phyloP scores from a whole-genome alignment of 2,113 vertebrate species.

The Bufo bufo region DNA sequence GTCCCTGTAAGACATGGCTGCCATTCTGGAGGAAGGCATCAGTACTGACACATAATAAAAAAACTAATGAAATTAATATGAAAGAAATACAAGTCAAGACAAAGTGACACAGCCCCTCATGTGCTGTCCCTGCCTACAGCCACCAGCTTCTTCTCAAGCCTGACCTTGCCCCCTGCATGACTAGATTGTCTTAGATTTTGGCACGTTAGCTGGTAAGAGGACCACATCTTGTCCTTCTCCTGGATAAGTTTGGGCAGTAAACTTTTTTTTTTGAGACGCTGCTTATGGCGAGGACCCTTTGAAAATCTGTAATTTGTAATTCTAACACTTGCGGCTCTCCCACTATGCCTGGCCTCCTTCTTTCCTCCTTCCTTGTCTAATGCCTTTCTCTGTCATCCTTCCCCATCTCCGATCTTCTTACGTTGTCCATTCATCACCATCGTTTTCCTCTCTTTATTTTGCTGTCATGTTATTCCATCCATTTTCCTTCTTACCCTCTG shows the following conservation, averaged over 20 bases:
- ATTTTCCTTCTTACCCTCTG: not conserved
- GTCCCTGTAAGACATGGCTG: not conserved
- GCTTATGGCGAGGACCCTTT: constrained; percentile 3
- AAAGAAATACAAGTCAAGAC: not conserved
- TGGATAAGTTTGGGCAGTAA: not conserved
- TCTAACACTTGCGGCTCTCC: constrained; percentile 36
- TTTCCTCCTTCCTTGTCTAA: not conserved
- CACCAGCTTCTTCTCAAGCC: constrained; percentile 3
- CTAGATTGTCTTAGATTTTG: constrained; percentile 1
- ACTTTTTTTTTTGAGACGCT: not conserved
- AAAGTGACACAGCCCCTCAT: not conserved
- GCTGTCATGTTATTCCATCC: not conserved
- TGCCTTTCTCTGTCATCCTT: not conserved
- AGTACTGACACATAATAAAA: too few species aligned
- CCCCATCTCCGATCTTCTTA: not conserved
- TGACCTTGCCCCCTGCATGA: constrained; percentile 12
- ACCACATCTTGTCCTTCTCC: not conserved
- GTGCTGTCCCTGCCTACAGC: not conserved
- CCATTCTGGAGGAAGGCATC: not conserved
- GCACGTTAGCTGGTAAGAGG: not conserved
- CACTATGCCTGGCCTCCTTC: not conserved
- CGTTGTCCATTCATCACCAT: not conserved
- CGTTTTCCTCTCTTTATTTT: constrained; percentile 3
- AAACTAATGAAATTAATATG: too few species aligned
- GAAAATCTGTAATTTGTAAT: not conserved